Percentiles rank a stretch among this genome's conserved stretches.
phyloP scores from a whole-genome alignment of 2,888 invertebrate genomes.

The Drosophila mimica region DNA sequence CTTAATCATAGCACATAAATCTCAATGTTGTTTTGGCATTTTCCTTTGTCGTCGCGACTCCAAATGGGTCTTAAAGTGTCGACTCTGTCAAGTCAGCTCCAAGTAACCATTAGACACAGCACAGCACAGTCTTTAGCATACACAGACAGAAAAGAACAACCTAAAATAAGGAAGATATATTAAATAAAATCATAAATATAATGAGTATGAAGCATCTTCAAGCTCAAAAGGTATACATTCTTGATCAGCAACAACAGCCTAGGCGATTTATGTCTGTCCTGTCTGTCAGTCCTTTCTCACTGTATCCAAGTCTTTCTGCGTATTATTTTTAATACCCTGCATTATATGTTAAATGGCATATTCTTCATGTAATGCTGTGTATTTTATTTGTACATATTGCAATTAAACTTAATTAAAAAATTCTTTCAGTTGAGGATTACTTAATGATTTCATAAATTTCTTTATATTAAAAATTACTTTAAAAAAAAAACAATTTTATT shows the following conservation, averaged over 20 bases:
- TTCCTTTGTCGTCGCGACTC: conserved; percentile 16
- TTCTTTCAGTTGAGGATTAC: too few species aligned
- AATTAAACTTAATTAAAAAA: background rate
- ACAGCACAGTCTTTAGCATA: conserved; percentile 38
- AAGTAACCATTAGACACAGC: conserved; percentile 7
- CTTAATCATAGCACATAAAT: conserved; percentile 55
- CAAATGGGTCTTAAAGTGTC: conserved; percentile 54
- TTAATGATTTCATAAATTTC: too few species aligned
- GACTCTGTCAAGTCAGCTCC: conserved; percentile 22
- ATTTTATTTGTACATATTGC: background rate
- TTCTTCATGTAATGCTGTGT: background rate
- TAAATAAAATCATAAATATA: background rate
- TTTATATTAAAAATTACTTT: too few species aligned
- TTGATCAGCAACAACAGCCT: background rate
- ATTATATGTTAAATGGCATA: background rate
- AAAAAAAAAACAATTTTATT: too few species aligned
- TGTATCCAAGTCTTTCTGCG: background rate
- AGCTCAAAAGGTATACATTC: background rate
- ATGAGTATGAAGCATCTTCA: background rate
- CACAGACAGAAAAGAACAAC: conserved; percentile 21
- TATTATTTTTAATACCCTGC: background rate
- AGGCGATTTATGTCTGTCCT: background rate
- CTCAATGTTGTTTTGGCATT: conserved; percentile 26
- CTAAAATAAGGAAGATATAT: background rate
- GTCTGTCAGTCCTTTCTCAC: background rate